Conservation (phyloP, 2,797 vertebrate species). For the Luscinia megarhynchos region DNA sequence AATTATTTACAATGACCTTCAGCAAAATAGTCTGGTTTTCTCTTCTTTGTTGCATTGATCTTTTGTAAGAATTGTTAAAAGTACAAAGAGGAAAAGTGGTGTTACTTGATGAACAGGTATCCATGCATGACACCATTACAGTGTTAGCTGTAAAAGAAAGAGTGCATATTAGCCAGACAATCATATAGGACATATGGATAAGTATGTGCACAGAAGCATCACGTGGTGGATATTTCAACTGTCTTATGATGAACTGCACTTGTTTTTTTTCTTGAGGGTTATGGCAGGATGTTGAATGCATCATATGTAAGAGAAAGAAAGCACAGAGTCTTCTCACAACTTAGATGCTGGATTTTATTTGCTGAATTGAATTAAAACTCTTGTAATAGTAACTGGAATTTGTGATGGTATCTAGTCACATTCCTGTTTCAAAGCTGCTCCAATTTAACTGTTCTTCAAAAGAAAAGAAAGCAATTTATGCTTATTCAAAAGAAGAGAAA, state of each 20-base stretch:
- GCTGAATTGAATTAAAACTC: not conserved
- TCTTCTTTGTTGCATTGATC: constrained; percentile 34
- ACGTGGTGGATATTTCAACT: not conserved
- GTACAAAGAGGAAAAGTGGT: constrained; percentile 54
- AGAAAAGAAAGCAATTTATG: not conserved
- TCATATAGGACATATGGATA: not conserved
- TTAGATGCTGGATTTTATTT: not conserved
- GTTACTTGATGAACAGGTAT: constrained; percentile 56
- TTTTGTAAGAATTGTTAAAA: constrained; percentile 68
- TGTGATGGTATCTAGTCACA: not conserved
- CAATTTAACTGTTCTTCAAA: not conserved
- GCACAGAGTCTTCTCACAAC: not conserved
- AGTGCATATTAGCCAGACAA: not conserved
- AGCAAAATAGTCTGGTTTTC: constrained; percentile 33
- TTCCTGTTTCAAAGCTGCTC: constrained; percentile 1
- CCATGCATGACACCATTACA: constrained; percentile 62
- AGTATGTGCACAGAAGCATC: not conserved
- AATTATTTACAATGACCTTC: constrained; percentile 56
- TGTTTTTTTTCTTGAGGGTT: not conserved
- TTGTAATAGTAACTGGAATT: not conserved
- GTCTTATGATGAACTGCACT: not conserved
- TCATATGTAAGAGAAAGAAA: not conserved
- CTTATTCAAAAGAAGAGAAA: constrained; percentile 12
- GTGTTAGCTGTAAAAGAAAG: constrained; percentile 47
- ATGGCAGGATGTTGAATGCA: not conserved